Conservation (phyloP, 2,888 invertebrate species). For the Drosophila paramelanica region DNA sequence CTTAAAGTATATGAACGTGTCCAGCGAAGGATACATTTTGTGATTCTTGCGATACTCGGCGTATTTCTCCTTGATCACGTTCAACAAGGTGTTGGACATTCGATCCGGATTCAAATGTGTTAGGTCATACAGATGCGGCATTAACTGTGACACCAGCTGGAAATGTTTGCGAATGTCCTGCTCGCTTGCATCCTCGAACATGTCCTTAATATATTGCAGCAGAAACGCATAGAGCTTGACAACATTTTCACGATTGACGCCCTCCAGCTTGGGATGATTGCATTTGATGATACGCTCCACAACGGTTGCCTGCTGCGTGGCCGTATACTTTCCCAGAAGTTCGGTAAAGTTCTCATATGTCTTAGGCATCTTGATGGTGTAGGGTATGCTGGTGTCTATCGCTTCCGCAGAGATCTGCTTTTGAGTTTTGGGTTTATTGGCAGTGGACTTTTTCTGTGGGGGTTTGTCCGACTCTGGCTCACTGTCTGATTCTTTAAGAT, state of each 20-base stretch:
- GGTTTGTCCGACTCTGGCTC: conserved; percentile 82
- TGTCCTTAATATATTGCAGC: conserved; percentile 91
- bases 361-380: conserved; percentile 87
- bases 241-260: conserved; percentile 91
- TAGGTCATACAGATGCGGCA: conserved; percentile 88
- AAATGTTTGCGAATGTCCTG: conserved; percentile 86
- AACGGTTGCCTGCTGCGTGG: conserved; percentile 89
- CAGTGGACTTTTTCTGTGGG: neutral
- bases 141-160: conserved; percentile 87
- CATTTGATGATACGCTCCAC: conserved; percentile 94
- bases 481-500: conserved; percentile 82
- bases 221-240: conserved; percentile 90
- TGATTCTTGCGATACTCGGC: conserved; percentile 87
- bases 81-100: conserved; percentile 88
- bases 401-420: conserved; percentile 5
- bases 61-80: conserved; percentile 91
- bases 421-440: conserved; percentile 15
- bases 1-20: conserved; percentile 92
- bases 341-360: conserved; percentile 88
- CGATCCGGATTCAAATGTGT: conserved; percentile 89
- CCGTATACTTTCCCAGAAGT: conserved; percentile 87
- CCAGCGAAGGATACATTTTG: conserved; percentile 88
- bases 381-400: conserved; percentile 85
- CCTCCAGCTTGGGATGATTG: conserved; percentile 92
- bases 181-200: conserved; percentile 85